Conservation (phyloP, 2,888 invertebrate genomes). For the Teinopalpus imperialis region DNA sequence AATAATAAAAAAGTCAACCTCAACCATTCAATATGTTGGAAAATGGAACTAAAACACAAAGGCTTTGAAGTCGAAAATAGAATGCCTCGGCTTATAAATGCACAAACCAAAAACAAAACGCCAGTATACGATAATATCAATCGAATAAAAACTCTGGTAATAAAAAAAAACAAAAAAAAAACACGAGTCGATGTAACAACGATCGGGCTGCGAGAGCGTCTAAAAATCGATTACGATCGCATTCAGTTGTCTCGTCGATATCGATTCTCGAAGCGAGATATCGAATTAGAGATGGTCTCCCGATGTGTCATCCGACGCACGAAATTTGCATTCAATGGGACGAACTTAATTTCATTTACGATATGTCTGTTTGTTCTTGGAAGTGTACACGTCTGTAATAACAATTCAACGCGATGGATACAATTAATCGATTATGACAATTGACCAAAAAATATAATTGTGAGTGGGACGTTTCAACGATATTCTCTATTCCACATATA, state of each 20-base stretch:
- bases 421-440: conserved; percentile 5
- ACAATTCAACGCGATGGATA: conserved; percentile 13
- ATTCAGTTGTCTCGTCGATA: conserved; percentile 26
- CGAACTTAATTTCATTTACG: conserved; percentile 31
- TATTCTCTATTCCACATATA: too few relatives aligned
- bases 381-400: conserved; percentile 17
- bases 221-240: conserved; percentile 28
- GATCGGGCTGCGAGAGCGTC: conserved; percentile 6
- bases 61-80: too few relatives aligned
- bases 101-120: conserved; percentile 1
- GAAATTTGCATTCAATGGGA: conserved; percentile 41
- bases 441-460: conserved; percentile 1
- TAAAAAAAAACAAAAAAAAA: conserved; percentile 7
- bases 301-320: conserved; percentile 30
- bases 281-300: conserved; percentile 22
- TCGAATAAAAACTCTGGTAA: not conserved
- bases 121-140: not conserved
- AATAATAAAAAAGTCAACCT: too few relatives aligned
- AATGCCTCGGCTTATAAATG: too few relatives aligned
- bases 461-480: not conserved
- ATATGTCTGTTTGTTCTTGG: conserved; percentile 19
- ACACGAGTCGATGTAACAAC: not conserved
- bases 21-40: too few relatives aligned
- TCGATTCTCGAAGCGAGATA: conserved; percentile 17
- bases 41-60: too few relatives aligned